Evolutionary conservation across 2,888 invertebrate species (phyloP).

Genomic region (Drosophila cognata): DNA sequence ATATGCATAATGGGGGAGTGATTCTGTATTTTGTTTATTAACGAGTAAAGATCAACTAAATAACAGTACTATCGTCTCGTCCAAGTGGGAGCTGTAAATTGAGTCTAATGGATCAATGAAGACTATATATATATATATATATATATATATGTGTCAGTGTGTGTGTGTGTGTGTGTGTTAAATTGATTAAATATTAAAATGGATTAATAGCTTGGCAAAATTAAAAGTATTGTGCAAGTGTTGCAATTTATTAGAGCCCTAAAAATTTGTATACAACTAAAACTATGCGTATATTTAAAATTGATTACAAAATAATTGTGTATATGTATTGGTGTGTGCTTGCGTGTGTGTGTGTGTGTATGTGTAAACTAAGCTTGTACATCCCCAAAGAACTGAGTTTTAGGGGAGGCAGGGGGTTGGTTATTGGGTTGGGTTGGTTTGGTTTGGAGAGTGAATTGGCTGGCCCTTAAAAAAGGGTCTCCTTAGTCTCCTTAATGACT

Average conservation of each 20-base stretch:
- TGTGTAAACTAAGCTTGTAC: conserved; percentile 61
- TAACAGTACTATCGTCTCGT: conserved; percentile 65
- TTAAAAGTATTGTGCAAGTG: conserved; percentile 54
- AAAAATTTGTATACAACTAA: conserved; percentile 76
- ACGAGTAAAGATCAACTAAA: conserved; percentile 69
- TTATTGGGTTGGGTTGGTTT: background rate
- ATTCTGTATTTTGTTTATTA: conserved; percentile 20
- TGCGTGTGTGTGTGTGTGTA: conserved; percentile 15
- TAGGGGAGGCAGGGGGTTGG: conserved; percentile 17
- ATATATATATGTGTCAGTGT: background rate
- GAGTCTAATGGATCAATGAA: conserved; percentile 45
- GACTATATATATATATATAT: background rate
- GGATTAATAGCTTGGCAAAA: conserved; percentile 42
- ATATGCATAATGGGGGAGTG: conserved; percentile 6
- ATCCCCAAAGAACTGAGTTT: conserved; percentile 56
- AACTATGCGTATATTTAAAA: conserved; percentile 67
- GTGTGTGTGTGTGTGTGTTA: conserved; percentile 12
- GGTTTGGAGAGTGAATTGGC: conserved; percentile 1
- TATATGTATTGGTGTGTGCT: conserved; percentile 27
- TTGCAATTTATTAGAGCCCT: conserved; percentile 75
- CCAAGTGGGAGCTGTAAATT: conserved; percentile 36
- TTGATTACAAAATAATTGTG: conserved; percentile 71
- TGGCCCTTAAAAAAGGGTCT: conserved; percentile 71
- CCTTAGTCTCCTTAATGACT: conserved; percentile 55
- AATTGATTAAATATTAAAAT: conserved; percentile 16